Percentiles rank a stretch among this genome's conserved stretches.
Evolutionary conservation across 2,888 invertebrate species (phyloP).

Genomic region (Tetranychus truncatus): DNA sequence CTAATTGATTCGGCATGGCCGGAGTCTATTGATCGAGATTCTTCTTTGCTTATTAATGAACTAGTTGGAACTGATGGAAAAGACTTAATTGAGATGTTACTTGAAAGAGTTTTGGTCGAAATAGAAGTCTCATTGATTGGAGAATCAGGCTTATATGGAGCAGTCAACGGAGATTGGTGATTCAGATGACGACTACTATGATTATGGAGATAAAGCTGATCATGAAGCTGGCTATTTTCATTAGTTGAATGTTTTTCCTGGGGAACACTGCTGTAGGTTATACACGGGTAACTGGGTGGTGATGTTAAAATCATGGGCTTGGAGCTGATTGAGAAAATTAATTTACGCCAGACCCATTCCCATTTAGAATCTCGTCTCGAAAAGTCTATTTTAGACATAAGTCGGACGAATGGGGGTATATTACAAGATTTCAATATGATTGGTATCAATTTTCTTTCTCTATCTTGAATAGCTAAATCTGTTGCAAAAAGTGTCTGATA

Average conservation of each 20-base stretch:
- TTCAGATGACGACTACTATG: neutral
- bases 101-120: neutral
- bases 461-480: conserved; percentile 47
- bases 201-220: neutral
- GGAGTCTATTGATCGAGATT: neutral
- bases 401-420: conserved; percentile 20
- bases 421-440: conserved; percentile 20
- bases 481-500: conserved; percentile 64
- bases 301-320: neutral
- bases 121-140: neutral
- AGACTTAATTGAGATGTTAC: neutral
- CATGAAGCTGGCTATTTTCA: neutral
- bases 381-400: conserved; percentile 22
- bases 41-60: neutral
- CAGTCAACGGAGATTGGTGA: neutral
- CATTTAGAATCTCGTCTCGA: neutral
- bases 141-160: neutral
- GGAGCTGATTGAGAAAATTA: conserved; percentile 8
- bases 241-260: neutral
- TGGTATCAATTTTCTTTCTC: conserved; percentile 19
- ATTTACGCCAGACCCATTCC: conserved; percentile 10
- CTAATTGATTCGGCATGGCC: neutral
- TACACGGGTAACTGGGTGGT: neutral
- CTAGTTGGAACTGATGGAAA: neutral
- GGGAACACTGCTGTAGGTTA: neutral